Conservation (phyloP, 2,888 invertebrate species). For the Alsophila aescularia region DNA sequence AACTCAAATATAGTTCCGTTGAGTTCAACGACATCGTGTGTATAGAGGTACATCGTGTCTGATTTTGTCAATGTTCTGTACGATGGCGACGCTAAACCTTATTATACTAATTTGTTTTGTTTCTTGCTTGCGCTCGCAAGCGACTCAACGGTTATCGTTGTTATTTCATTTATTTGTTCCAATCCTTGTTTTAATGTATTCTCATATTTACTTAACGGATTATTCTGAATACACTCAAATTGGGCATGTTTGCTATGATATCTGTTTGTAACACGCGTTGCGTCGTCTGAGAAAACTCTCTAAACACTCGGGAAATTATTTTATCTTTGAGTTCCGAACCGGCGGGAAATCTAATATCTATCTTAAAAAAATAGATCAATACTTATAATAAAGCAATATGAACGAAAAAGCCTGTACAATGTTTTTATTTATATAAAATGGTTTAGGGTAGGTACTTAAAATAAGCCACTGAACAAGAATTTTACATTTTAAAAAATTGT, state of each 20-base stretch:
- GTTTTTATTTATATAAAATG: too few relatives aligned
- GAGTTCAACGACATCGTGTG: background rate
- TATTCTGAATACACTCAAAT: constrained; percentile 15
- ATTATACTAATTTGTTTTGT: constrained; percentile 10
- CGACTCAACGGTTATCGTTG: constrained; percentile 16
- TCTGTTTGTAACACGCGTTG: background rate
- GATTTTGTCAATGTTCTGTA: background rate
- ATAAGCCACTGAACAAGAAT: too few relatives aligned
- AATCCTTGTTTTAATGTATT: constrained; percentile 11
- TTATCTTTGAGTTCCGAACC: constrained; percentile 2
- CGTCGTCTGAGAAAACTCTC: background rate
- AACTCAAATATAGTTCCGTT: background rate
- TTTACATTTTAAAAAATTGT: too few relatives aligned
- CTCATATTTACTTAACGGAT: constrained; percentile 15
- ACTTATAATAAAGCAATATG: too few relatives aligned
- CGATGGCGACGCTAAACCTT: background rate
- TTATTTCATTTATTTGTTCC: constrained; percentile 23
- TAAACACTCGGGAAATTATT: background rate
- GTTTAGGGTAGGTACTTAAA: too few relatives aligned
- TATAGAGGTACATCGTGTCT: too few relatives aligned
- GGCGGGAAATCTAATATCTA: background rate
- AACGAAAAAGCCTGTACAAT: too few relatives aligned
- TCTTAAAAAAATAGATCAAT: background rate
- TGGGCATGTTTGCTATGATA: constrained; percentile 2
- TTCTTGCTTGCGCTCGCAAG: background rate